Conservation (phyloP, 2,888 invertebrate genomes). For the Automeris io region DNA sequence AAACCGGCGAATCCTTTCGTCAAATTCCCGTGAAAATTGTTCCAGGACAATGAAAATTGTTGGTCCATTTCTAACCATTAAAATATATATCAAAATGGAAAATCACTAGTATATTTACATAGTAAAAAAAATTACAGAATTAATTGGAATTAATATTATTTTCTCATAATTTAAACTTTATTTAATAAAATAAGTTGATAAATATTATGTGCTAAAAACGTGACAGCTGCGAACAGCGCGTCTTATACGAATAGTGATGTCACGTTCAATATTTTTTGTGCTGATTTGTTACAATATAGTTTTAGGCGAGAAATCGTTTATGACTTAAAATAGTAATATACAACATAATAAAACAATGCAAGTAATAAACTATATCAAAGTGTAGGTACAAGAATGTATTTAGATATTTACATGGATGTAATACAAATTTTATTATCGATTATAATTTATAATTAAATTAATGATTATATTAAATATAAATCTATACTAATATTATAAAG, state of each 20-base stretch:
- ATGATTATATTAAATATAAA: no score
- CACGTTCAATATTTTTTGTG: no score
- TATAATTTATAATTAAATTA: no score
- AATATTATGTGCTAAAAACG: conserved; percentile 33
- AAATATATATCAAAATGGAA: conserved; percentile 38
- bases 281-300: no score
- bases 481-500: no score
- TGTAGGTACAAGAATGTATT: no score
- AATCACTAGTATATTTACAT: conserved; percentile 3
- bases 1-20: conserved; percentile 80
- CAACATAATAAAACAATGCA: no score
- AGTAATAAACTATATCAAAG: no score
- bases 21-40: conserved; percentile 83
- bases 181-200: conserved; percentile 23
- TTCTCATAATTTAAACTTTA: conserved; percentile 24
- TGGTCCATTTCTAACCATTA: conserved; percentile 75
- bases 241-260: conserved; percentile 27
- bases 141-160: conserved; percentile 6
- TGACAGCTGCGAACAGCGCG: conserved; percentile 39
- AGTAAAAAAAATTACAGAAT: neutral
- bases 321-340: no score
- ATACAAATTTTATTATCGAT: no score
- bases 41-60: conserved; percentile 84
- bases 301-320: no score
- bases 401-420: no score